Evolutionary conservation across 1,140 invertebrate species (phyloP), one percentile per base, ranked within the genome.

Genomic region (Orchesella cincta): DNA sequence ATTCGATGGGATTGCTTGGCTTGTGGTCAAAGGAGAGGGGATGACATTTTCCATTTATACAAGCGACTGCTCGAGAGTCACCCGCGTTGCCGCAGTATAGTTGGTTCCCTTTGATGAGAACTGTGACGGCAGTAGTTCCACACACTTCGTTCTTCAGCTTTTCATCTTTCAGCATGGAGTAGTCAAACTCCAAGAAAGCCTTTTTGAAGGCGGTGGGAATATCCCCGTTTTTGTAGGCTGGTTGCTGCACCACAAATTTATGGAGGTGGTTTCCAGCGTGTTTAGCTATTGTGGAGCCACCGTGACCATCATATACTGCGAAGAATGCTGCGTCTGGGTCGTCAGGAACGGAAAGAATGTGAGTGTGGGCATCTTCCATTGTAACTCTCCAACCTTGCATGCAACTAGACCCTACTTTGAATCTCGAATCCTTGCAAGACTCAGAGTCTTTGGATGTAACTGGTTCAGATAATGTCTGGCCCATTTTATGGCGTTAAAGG

Each of bases 311-410:
- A 86, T 96, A 99, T 0, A 99, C 97, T 14, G 92, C 96, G 88
- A 99, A 98, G 86, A 97, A 99, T 26, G 95, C 91, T n/a, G 95
- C 91, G 14, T 89, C 91, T 57, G 93, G 93, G 85, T 98, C 96
- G 84, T 96, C 94, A 0, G 95, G 94, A 29, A 98, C 85, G 0
- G 94, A 93, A 1, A 99, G 86, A 80, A 99, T 92, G 83, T 98
- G 94, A 75, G 95, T 96, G 84, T 99, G 97, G 23, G 54, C 54
- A 26, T 57, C 54, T 88, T 99, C 98, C 97, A 99, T 99, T 85
- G 94, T 95, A 57, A 98, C 93, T 79, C 97, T 86, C 97, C 97
- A 99, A 86, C 98, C 98, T 87, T 99, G 98, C 96, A 99, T 99
- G 84, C 93, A 97, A 14, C 95, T 97, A 0, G 94, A 94, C 5